Evolutionary conservation across 2,797 vertebrate genomes (phyloP), one percentile per base, ranked within the genome.

Genomic region (Cottoperca gobio): DNA sequence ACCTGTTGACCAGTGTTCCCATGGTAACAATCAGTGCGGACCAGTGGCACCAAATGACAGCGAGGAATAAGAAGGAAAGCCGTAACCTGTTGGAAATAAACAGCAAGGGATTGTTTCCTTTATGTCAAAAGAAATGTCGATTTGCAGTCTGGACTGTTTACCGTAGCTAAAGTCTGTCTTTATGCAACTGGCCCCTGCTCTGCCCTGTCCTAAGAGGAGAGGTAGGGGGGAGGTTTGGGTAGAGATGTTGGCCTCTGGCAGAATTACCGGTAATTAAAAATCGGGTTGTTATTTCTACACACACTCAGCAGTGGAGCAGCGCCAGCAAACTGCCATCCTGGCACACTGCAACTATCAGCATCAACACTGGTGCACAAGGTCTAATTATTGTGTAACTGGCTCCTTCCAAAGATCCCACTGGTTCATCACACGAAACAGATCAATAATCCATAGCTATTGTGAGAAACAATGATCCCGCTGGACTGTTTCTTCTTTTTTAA

Each of bases 181-280:
- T 50, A 33, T 73, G 26, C 46, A 42, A 54, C 37, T 26, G 2
- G 4, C 16, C n/a, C 11, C 0, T 16, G 8, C 26, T 70, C 52
- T 31, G 16, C 54, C 21, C 39, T 3, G 28, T 71, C 48, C 46
- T 43, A 6, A 35, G 26, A 37, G 48, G 6, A 39, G 40, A 61
- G 9, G 28, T 19, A 10, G 45, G 58, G 45, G 43, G 3, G 23
- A 1, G 55, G 69, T 76, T 58, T 75, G 75, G 37, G 70, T 66
- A 50, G 74, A 63, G 66, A 64, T 31, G 46, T 37, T 49, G 13
- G 43, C 67, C 53, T 55, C 65, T 76, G 67, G 58, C 70, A 73
- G 72, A 42, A 21, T 75, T 64, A 66, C 55, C 58, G 70, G 55
- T 85, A 73, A 84, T 89, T 86, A 87, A 76, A 77, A 79, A 85